Evolutionary conservation across 2,113 vertebrate species (phyloP).

Genomic region (Cottus gobio): DNA sequence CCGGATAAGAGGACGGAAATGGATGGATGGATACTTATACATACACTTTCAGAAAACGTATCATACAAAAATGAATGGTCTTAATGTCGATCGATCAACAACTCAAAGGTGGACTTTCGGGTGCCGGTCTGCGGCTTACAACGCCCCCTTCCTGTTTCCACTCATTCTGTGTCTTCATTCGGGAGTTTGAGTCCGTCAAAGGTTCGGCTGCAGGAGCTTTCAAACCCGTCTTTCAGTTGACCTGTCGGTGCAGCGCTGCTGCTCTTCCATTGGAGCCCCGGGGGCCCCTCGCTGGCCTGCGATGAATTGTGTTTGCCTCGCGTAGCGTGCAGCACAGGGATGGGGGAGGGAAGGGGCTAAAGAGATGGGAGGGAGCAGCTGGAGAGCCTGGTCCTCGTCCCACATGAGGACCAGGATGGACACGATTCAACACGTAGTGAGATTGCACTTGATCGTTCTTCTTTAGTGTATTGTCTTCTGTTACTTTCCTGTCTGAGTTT

Average conservation of each 20-base stretch:
- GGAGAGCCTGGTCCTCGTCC: constrained; percentile 17
- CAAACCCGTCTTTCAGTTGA: neutral
- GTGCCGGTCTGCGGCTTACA: too few species aligned
- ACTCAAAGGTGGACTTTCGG: too few species aligned
- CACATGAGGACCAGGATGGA: constrained; percentile 52
- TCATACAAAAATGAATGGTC: neutral
- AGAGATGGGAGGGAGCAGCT: constrained; percentile 27
- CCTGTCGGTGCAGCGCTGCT: neutral
- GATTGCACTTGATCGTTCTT: neutral
- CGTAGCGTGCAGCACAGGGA: constrained; percentile 35
- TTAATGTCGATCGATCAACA: neutral
- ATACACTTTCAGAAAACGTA: too few species aligned
- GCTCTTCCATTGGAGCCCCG: constrained; percentile 41
- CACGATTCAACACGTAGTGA: constrained; percentile 56
- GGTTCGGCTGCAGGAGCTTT: neutral
- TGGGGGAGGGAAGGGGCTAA: neutral
- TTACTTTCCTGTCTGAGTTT: neutral
- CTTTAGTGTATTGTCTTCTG: neutral
- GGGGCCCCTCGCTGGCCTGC: constrained; percentile 19
- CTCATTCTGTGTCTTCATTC: too few species aligned
- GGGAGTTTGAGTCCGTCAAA: too few species aligned
- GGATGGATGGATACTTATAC: too few species aligned
- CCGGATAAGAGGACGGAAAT: too few species aligned
- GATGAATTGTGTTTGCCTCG: constrained; percentile 66
- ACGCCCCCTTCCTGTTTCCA: too few species aligned